Conservation (phyloP, 2,888 invertebrate species). For the Liopterus haemorrhoidalis region DNA sequence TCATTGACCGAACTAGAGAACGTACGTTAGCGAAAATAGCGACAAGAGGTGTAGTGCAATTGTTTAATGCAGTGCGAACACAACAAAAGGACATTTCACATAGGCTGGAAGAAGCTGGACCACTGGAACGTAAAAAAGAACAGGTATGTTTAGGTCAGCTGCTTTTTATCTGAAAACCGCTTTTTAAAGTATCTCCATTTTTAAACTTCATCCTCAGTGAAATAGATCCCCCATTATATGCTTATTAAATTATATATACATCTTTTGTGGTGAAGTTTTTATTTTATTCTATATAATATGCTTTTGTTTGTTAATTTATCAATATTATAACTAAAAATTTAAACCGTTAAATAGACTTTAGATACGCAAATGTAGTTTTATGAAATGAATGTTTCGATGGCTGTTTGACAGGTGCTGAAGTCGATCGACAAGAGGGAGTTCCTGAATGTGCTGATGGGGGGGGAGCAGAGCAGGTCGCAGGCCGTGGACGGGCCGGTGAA, state of each 20-base stretch:
- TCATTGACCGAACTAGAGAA: slow-evolving; percentile 71
- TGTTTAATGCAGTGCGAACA: slow-evolving; percentile 83
- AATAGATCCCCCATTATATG: neutral
- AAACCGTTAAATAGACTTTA: too few relatives aligned
- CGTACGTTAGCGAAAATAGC: slow-evolving; percentile 73
- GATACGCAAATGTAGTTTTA: too few relatives aligned
- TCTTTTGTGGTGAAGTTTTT: too few relatives aligned
- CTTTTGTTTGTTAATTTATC: too few relatives aligned
- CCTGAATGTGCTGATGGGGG: slow-evolving; percentile 73
- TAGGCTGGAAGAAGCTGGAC: slow-evolving; percentile 65
- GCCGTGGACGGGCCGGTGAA: slow-evolving; percentile 46
- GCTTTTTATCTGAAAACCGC: neutral
- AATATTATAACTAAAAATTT: too few relatives aligned
- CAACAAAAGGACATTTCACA: slow-evolving; percentile 74
- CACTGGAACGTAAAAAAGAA: slow-evolving; percentile 71
- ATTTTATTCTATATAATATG: too few relatives aligned
- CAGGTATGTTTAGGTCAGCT: too few relatives aligned
- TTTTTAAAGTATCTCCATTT: neutral
- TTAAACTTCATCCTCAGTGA: neutral
- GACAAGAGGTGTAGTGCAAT: slow-evolving; percentile 86
- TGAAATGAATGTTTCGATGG: too few relatives aligned
- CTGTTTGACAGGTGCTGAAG: too few relatives aligned
- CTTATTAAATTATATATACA: too few relatives aligned
- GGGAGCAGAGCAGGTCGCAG: slow-evolving; percentile 51
- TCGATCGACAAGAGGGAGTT: slow-evolving; percentile 71